Conservation (phyloP, 2,797 vertebrate species). For the Parotocinclus haroldoi region DNA sequence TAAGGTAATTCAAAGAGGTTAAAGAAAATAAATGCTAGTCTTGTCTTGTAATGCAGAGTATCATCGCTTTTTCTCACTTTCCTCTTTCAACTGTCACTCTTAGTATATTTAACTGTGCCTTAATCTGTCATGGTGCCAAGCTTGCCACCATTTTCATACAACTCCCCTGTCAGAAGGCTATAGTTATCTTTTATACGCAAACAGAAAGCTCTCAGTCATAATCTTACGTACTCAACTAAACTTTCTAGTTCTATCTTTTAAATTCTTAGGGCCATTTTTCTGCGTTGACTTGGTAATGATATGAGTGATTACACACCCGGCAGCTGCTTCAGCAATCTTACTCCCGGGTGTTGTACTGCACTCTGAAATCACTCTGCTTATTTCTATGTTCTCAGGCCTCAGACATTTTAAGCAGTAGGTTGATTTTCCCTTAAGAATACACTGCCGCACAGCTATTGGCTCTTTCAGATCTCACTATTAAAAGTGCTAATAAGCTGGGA, state of each 20-base stretch:
- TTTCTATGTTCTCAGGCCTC: conserved; percentile 18
- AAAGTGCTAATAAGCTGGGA: conserved; percentile 66
- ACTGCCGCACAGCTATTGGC: conserved; percentile 36
- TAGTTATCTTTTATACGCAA: conserved; percentile 12
- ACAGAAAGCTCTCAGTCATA: background rate
- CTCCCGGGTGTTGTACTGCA: conserved; percentile 13
- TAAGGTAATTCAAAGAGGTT: no score
- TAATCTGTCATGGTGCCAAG: conserved; percentile 6
- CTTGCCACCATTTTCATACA: conserved; percentile 6
- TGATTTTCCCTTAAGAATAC: background rate
- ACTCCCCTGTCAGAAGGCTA: conserved; percentile 13
- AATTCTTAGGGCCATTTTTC: background rate
- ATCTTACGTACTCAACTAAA: background rate
- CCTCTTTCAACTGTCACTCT: no score
- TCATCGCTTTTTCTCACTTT: no score
- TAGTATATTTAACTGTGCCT: conserved; percentile 1
- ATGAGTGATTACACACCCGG: conserved; percentile 53
- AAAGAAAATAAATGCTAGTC: no score
- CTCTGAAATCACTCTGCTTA: conserved; percentile 4
- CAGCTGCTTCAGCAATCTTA: conserved; percentile 32
- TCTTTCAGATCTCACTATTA: conserved; percentile 62
- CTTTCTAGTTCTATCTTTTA: conserved; percentile 1
- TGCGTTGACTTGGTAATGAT: conserved; percentile 49
- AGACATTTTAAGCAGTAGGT: background rate
- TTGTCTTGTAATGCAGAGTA: no score